Evolutionary conservation across 1,140 invertebrate species (phyloP).

Genomic region (Calliopsis andreniformis): DNA sequence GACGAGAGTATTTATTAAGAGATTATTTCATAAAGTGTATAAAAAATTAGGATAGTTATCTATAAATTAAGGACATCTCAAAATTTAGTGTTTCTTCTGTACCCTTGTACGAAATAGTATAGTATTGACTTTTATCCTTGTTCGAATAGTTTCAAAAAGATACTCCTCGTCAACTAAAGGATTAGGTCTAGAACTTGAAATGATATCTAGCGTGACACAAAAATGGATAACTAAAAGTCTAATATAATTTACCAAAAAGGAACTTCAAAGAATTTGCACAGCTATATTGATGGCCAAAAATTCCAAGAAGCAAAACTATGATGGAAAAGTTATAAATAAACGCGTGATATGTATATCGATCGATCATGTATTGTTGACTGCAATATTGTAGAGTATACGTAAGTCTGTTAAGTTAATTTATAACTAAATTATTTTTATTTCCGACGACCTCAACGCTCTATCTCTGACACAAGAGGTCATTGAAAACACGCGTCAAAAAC

Average conservation of each 20-base stretch:
- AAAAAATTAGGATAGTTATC: no score
- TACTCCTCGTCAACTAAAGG: neutral
- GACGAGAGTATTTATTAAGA: no score
- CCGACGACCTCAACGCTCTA: neutral
- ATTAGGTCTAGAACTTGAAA: neutral
- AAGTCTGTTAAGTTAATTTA: constrained; percentile 61
- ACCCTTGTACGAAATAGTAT: no score
- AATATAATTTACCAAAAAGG: constrained; percentile 25
- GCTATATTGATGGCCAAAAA: constrained; percentile 10
- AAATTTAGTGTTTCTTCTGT: no score
- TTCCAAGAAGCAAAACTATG: constrained; percentile 10
- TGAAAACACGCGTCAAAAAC: neutral
- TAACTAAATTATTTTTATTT: constrained; percentile 64
- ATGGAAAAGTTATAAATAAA: constrained; percentile 8
- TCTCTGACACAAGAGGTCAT: neutral
- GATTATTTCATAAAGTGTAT: no score
- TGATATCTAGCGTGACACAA: neutral
- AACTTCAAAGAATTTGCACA: neutral
- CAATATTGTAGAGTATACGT: constrained; percentile 53
- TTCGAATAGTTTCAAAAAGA: neutral
- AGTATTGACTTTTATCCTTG: neutral
- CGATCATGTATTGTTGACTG: constrained; percentile 46
- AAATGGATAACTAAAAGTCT: constrained; percentile 3
- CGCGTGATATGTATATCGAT: constrained; percentile 43
- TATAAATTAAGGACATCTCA: no score